Evolutionary conservation across 2,888 invertebrate species (phyloP).

Genomic region (Chironomus tentans): DNA sequence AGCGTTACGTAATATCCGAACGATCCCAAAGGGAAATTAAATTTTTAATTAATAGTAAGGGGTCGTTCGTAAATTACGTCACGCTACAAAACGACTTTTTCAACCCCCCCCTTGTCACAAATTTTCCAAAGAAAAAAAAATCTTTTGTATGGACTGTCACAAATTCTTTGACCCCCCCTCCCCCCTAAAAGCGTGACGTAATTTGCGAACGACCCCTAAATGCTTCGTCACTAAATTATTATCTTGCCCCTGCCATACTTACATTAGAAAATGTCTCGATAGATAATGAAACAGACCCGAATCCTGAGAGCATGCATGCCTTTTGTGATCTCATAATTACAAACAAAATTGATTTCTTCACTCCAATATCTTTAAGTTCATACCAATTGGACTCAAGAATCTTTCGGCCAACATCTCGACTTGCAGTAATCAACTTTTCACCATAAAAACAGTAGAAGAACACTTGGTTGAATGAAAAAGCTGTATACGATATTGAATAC

Average conservation of each 20-base stretch:
- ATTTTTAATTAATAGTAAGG: no score
- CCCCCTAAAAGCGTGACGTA: no score
- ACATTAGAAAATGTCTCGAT: neutral
- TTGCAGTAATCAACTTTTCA: neutral
- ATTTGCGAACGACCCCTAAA: no score
- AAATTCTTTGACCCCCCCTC: no score
- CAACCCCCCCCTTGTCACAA: no score
- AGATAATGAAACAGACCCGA: neutral
- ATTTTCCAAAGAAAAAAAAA: no score
- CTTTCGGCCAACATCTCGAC: neutral
- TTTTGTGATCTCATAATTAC: neutral
- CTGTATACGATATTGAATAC: neutral
- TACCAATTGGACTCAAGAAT: neutral
- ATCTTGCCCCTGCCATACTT: neutral
- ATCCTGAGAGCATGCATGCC: neutral
- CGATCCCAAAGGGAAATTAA: no score
- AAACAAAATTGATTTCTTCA: neutral
- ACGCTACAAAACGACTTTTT: no score
- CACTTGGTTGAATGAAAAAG: neutral
- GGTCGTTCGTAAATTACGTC: no score
- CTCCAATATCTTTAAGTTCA: neutral
- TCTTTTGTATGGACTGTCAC: no score
- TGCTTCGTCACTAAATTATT: no score
- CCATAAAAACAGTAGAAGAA: neutral
- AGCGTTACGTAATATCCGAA: no score